These are phyloP conservation scores for Speoplatyrhinus poulsoni DNA, from an alignment of 2,113 vertebrate species.

Conservation along the genomic window DNA sequence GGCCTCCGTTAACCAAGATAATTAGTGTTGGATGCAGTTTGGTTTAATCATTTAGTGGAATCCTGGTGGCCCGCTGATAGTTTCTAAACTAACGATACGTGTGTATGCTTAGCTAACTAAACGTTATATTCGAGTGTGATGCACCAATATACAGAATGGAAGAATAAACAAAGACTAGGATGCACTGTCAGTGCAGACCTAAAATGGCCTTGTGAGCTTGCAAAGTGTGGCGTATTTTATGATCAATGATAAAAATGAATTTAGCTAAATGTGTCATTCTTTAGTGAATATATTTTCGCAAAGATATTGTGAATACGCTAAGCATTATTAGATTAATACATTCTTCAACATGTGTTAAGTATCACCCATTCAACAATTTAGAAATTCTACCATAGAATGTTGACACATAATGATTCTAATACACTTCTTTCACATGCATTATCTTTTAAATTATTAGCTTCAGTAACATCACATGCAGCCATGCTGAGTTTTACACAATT, in stretches of 20 bases:
- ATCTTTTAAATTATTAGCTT: too few species aligned
- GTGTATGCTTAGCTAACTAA: slow-evolving; percentile 24
- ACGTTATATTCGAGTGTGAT: slow-evolving; percentile 23
- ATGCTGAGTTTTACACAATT: too few species aligned
- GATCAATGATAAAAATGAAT: slow-evolving; percentile 39
- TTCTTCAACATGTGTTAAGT: neutral
- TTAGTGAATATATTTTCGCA: neutral
- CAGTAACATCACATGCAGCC: too few species aligned
- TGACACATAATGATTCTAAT: neutral
- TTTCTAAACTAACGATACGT: slow-evolving; percentile 9
- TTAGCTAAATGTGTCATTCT: neutral
- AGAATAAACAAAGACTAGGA: slow-evolving; percentile 72
- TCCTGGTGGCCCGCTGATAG: neutral
- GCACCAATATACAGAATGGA: slow-evolving; percentile 58
- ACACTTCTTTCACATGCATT: too few species aligned
- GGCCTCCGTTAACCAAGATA: slow-evolving; percentile 58
- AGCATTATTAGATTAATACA: slow-evolving; percentile 20
- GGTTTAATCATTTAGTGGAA: slow-evolving; percentile 4
- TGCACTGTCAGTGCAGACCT: slow-evolving; percentile 72
- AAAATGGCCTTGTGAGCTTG: slow-evolving; percentile 71
- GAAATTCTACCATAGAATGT: slow-evolving; percentile 1
- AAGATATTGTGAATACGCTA: neutral
- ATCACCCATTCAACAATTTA: slow-evolving; percentile 1
- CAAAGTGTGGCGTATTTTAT: slow-evolving; percentile 74
- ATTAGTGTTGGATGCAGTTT: slow-evolving; percentile 17